These are phyloP conservation scores for Aurelia aurita DNA, from an alignment of 30 jellyfish, hydroid and myxozoan genomes.

Conservation along the genomic window DNA sequence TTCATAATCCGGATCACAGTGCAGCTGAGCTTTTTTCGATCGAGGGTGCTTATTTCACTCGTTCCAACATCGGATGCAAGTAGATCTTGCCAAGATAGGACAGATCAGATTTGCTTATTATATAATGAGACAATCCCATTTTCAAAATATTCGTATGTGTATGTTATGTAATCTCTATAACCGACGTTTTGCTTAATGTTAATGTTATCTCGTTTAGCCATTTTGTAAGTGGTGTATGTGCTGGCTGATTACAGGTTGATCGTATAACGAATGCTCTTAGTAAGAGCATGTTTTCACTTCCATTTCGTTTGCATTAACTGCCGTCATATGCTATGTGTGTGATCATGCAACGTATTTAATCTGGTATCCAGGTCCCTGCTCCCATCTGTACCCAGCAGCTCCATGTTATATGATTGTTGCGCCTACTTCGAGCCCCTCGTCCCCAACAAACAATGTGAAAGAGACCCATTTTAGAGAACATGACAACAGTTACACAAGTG, in stretches of 20 bases:
- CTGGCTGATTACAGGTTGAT: constrained; percentile 77
- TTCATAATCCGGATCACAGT: too few relatives aligned
- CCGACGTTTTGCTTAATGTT: not conserved
- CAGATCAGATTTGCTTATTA: too few relatives aligned
- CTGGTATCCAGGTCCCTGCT: constrained; percentile 78
- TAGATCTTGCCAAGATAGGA: too few relatives aligned
- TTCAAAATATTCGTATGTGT: not conserved
- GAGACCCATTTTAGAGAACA: too few relatives aligned
- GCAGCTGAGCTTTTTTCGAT: too few relatives aligned
- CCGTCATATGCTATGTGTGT: constrained; percentile 77
- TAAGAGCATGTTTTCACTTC: constrained; percentile 58
- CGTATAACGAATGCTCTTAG: constrained; percentile 70
- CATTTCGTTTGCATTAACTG: constrained; percentile 19
- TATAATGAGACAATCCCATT: too few relatives aligned
- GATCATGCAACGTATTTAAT: constrained; percentile 64
- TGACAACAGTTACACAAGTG: too few relatives aligned
- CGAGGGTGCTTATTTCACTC: too few relatives aligned
- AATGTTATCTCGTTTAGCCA: constrained; percentile 39
- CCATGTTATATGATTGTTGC: not conserved
- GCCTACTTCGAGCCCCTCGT: too few relatives aligned
- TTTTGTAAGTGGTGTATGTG: constrained; percentile 73
- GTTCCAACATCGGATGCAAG: too few relatives aligned
- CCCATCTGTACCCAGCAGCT: not conserved
- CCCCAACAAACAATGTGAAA: too few relatives aligned
- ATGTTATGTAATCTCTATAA: constrained; percentile 6